These are phyloP conservation scores for Cryptotermes secundus DNA, from an alignment of 1,140 invertebrate genomes.

Conservation along the genomic window DNA sequence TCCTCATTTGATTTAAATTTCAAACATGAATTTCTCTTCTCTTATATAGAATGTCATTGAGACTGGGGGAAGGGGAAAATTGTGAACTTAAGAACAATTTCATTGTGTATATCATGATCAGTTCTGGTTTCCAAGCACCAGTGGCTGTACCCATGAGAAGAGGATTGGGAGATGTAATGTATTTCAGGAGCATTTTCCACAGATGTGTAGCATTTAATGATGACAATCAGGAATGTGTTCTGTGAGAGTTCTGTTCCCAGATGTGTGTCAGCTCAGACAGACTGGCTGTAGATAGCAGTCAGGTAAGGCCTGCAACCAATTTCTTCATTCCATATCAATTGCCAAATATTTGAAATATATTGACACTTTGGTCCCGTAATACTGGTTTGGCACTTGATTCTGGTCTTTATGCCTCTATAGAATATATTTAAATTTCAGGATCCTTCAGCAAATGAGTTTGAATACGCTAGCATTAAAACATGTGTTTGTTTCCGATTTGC, in stretches of 20 bases:
- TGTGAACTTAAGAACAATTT: background rate
- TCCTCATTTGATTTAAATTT: no score
- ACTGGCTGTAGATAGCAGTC: background rate
- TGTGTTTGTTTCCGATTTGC: constrained; percentile 33
- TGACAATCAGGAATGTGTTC: background rate
- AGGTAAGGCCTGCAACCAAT: background rate
- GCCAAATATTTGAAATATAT: no score
- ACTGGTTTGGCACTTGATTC: background rate
- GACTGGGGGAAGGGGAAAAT: background rate
- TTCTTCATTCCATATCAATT: no score
- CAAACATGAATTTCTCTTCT: no score
- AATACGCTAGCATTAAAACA: constrained; percentile 20
- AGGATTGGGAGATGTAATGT: background rate
- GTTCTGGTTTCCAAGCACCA: background rate
- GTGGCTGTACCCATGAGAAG: background rate
- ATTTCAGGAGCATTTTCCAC: constrained; percentile 35
- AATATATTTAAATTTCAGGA: background rate
- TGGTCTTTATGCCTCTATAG: background rate
- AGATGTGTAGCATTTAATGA: constrained; percentile 20
- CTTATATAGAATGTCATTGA: background rate
- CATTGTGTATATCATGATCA: background rate
- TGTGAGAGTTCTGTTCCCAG: constrained; percentile 29
- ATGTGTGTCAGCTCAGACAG: constrained; percentile 20
- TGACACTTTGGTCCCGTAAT: background rate
- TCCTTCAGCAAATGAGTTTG: background rate